Percentiles rank a stretch among this genome's conserved stretches.
phyloP scores from a whole-genome alignment of 2,797 vertebrate genomes.

The Poecilia gillii region DNA sequence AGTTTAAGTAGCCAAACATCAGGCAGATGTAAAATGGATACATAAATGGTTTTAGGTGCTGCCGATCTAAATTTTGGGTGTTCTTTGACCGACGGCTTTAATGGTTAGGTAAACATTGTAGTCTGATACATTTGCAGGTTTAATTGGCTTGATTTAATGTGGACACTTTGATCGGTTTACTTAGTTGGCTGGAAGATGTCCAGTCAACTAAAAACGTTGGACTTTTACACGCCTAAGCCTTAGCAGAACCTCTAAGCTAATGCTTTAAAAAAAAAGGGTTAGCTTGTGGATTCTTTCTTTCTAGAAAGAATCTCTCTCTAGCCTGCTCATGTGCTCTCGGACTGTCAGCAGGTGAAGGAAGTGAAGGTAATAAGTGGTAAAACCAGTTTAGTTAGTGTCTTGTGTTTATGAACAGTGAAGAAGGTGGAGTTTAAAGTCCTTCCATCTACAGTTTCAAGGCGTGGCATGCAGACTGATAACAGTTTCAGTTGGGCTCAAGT shows the following conservation, averaged over 20 bases:
- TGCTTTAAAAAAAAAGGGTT: too few species aligned
- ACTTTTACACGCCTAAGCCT: not conserved
- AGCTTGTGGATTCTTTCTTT: too few species aligned
- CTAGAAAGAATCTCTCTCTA: not conserved
- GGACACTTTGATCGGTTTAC: not conserved
- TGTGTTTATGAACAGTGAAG: conserved; percentile 37
- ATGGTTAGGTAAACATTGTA: not conserved
- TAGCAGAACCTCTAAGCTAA: not conserved
- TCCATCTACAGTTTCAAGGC: conserved; percentile 74
- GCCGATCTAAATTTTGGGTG: not conserved
- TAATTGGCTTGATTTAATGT: not conserved
- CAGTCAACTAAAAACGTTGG: not conserved
- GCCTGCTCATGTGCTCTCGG: not conserved
- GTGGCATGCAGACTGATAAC: conserved; percentile 51
- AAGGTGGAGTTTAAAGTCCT: conserved; percentile 21
- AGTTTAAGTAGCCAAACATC: not conserved
- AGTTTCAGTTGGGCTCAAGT: conserved; percentile 37
- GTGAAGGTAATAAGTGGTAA: conserved; percentile 5
- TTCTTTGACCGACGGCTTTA: not conserved
- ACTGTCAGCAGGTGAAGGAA: not conserved
- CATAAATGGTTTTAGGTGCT: not conserved
- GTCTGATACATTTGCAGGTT: not conserved
- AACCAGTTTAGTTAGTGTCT: conserved; percentile 51
- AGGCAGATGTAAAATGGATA: not conserved
- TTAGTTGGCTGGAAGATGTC: not conserved